A percentile compares a stretch with the other conserved stretches of the same genome.
phyloP scores from a whole-genome alignment of 1,140 invertebrate species.

The Latrodectus geometricus region DNA sequence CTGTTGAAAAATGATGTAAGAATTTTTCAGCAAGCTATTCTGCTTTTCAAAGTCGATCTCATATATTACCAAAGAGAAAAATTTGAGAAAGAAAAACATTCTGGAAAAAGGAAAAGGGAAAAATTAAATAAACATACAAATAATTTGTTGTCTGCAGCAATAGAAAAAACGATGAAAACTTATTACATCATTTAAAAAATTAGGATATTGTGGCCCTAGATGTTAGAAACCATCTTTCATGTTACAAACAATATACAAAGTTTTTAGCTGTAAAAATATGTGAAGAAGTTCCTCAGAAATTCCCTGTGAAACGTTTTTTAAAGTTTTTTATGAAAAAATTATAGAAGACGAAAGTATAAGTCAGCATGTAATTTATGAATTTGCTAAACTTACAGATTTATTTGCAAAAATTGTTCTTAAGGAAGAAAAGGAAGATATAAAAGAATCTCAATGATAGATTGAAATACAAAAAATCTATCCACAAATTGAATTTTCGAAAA shows the following conservation, averaged over 20 bases:
- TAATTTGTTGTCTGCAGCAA: background rate
- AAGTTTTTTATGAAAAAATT: background rate
- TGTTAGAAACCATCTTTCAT: background rate
- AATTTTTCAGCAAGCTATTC: too few species aligned
- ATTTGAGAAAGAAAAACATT: background rate
- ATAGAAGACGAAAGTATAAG: background rate
- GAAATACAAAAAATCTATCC: conserved; percentile 11
- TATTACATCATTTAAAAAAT: background rate
- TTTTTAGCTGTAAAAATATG: background rate
- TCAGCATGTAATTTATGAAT: too few species aligned
- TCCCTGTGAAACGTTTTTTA: background rate
- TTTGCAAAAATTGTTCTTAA: conserved; percentile 2
- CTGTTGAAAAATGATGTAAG: too few species aligned
- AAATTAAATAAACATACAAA: background rate
- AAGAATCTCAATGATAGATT: conserved; percentile 1
- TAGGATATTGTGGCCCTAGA: background rate
- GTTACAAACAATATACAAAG: background rate
- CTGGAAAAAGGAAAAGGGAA: background rate
- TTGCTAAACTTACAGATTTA: background rate
- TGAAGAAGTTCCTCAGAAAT: background rate
- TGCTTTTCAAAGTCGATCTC: too few species aligned
- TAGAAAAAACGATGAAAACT: background rate
- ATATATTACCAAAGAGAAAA: background rate
- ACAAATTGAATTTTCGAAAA: background rate
- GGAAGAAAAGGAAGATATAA: background rate